Conservation (phyloP, 2,797 vertebrate genomes). For the Acanthis flammea region DNA sequence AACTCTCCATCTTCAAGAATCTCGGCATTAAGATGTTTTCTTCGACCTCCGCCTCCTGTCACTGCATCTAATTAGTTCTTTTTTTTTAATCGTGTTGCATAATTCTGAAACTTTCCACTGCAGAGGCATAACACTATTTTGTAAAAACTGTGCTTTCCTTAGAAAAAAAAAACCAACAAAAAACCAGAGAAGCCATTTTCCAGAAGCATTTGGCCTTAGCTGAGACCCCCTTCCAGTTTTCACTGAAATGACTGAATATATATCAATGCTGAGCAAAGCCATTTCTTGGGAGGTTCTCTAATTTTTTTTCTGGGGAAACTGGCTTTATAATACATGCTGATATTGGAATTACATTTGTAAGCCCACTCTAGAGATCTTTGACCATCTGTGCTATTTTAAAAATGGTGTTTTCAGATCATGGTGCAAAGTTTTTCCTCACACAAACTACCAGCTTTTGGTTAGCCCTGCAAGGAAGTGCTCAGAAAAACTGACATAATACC, state of each 20-base stretch:
- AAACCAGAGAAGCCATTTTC: neutral
- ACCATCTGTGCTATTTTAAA: neutral
- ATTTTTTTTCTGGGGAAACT: neutral
- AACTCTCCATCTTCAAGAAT: neutral
- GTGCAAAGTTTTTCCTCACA: neutral
- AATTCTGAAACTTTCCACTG: neutral
- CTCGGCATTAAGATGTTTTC: neutral
- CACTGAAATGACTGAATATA: neutral
- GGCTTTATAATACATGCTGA: neutral
- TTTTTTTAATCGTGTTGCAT: neutral
- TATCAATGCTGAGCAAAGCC: neutral
- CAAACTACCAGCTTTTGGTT: neutral
- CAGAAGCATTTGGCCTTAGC: neutral
- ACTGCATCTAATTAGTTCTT: neutral
- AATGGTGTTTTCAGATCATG: neutral
- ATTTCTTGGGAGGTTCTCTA: neutral
- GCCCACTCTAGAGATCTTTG: neutral
- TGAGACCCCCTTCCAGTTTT: neutral
- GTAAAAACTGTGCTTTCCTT: neutral
- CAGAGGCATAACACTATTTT: neutral
- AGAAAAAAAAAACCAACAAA: neutral
- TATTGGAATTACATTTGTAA: neutral
- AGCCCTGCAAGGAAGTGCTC: neutral
- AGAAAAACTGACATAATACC: neutral
- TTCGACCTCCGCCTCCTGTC: neutral